Base-by-base conservation (phyloP, 2,797 vertebrate species). In the Rhynchonycteris naso region DNA sequence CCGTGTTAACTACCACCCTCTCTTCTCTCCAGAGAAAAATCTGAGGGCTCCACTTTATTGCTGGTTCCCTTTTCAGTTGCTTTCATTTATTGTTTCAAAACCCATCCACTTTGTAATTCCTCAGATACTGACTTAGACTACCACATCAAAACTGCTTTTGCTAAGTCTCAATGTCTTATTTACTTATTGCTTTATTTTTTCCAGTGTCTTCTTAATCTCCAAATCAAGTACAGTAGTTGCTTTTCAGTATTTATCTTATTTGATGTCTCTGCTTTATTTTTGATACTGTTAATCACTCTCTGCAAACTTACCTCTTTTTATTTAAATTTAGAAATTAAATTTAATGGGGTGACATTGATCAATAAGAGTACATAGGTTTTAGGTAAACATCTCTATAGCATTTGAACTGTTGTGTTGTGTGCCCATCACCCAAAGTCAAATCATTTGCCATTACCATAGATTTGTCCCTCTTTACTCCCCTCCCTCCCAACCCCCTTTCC, bases 211-310 rank as follows among this genome's bases (percentile, higher is more conserved):
- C 80, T 74, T 81, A 43, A 75, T 89, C 87, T 89, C 16, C 76
- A 91, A 84, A 91, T 68, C 50, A 13, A 89, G 6, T 18, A 21
- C 16, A 89, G 6, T 18, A 21, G 63, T 93, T 30, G 56, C 12
- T 92, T 78, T 81, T 80, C 61, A 90, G 11, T 68, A 47, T 68
- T 89, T 90, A 24, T 50, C 47, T 89, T 56, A 9, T 15, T 72
- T 74, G 69, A 58, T n/a, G 80, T 89, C 56, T 78, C 35, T 74
- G 15, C 26, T 94, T 80, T 90, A 38, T 88, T 93, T 87, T 92
- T 94, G 35, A 85, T 69, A 56, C 15, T 68, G 33, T 78, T 72
- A 88, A 65, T 10, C 30, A 68, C 54, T 92, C n/a, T 50, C 13
- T 78, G 47, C 69, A 91, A 92, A 65, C 38, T 47, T n/a, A 89